Evolutionary conservation across 2,113 vertebrate species (phyloP), one percentile per base, ranked within the genome.

Genomic region (Mastomys coucha): DNA sequence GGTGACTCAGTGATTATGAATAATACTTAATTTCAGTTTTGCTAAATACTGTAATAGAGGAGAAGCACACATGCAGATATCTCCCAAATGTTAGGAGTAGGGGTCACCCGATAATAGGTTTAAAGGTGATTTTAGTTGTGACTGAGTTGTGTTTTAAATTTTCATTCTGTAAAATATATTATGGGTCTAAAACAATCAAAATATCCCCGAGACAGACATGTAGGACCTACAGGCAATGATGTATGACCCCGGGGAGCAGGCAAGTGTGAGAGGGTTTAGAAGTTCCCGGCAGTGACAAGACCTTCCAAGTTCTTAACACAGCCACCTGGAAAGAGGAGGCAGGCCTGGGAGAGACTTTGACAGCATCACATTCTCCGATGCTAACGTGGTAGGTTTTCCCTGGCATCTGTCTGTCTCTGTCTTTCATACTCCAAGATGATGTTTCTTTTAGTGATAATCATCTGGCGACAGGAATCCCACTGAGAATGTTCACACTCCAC

Each of bases 61-160:
- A 89, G 31, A 82, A 65, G 63, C 86, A 51, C 76, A 36, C 89
- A 28, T 36, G 65, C n/a, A 16, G 70, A n/a, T 95, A 73, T 5
- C 22, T 73, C 19, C 36, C 39, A 88, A 26, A 91, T 81, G 6
- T 86, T 87, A 97, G 42, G 56, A 80, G 14, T 49, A 8, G 28
- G 39, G 33, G 53, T 82, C 60, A 92, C 72, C 39, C 28, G 33
- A 36, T 90, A 33, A 22, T 70, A 14, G 26, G 36, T 28, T 91
- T 94, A 93, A 58, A 94, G 78, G 42, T 91, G 39, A 80, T 77
- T 93, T 92, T 70, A 42, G 51, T 89, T 92, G 90, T 31, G 58
- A 88, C n/a, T 90, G 78, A 33, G 39, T 63, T 85, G 51, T 73
- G 36, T 84, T 96, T 93, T 16, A 80, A 58, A 76, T 85, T 91